phyloP scores from a whole-genome alignment of 2,113 vertebrate genomes.

The Salvelinus alpinus region DNA sequence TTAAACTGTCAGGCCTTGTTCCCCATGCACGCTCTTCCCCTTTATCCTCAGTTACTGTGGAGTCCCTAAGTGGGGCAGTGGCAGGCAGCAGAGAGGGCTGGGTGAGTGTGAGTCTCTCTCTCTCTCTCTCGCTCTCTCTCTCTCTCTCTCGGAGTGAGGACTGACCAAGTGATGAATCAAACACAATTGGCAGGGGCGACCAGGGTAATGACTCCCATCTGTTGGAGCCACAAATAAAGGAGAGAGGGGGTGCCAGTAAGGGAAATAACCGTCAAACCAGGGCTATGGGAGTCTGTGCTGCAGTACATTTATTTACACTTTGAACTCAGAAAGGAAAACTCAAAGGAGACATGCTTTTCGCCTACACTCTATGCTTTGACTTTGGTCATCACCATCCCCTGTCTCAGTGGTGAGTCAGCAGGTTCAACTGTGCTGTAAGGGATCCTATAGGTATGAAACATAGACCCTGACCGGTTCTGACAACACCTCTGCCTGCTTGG shows the following conservation, averaged over 20 bases:
- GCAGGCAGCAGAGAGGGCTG: constrained; percentile 8
- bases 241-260: neutral
- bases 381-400: neutral
- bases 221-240: neutral
- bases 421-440: constrained; percentile 16
- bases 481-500: constrained; percentile 24
- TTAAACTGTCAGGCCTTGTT: constrained; percentile 7
- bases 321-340: too few species aligned
- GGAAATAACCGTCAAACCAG: neutral
- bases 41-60: neutral
- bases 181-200: constrained; percentile 16
- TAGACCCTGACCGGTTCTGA: constrained; percentile 33
- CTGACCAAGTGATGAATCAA: constrained; percentile 35
- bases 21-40: neutral
- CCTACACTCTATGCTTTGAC: constrained; percentile 74
- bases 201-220: constrained; percentile 40
- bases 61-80: constrained; percentile 13
- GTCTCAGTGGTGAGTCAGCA: constrained; percentile 16
- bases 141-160: neutral
- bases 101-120: neutral
- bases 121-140: neutral
- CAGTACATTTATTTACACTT: neutral
- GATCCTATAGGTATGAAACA: constrained; percentile 28
- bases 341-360: constrained; percentile 51
- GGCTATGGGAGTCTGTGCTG: neutral